These are phyloP conservation scores for Philotrypesis tridentata DNA, from an alignment of 1,140 invertebrate genomes.

Conservation along the genomic window DNA sequence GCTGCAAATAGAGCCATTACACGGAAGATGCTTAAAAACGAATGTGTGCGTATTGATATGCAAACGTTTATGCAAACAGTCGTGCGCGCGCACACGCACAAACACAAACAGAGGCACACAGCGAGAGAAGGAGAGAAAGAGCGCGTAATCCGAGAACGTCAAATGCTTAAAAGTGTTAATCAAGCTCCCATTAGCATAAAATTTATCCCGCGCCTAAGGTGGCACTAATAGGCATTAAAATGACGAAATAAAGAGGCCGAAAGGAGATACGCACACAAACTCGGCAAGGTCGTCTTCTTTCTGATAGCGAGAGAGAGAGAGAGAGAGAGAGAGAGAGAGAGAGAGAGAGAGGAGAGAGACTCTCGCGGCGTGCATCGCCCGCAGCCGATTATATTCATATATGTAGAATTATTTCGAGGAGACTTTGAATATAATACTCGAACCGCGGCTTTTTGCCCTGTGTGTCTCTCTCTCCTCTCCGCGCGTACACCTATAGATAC, in stretches of 20 bases:
- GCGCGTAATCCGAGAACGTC: constrained; percentile 10
- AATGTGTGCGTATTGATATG: not conserved
- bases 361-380: constrained; percentile 10
- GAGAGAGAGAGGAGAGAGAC: not conserved
- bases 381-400: constrained; percentile 52
- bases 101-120: not conserved
- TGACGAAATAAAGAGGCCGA: not conserved
- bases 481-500: too few relatives aligned
- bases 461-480: too few relatives aligned
- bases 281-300: constrained; percentile 37
- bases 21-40: not conserved
- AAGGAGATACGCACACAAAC: constrained; percentile 10
- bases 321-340: not conserved
- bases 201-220: not conserved
- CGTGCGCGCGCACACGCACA: not conserved
- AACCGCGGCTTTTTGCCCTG: not conserved
- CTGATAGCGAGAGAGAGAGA: not conserved
- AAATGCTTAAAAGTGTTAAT: constrained; percentile 25
- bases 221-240: constrained; percentile 20
- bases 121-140: too few relatives aligned
- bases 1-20: constrained; percentile 16
- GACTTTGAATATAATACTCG: constrained; percentile 53
- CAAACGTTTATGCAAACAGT: constrained; percentile 24
- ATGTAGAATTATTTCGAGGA: constrained; percentile 55
- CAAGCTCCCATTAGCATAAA: constrained; percentile 18